Base-by-base conservation (phyloP, 1,140 invertebrate species). In the Drosophila albomicans region DNA sequence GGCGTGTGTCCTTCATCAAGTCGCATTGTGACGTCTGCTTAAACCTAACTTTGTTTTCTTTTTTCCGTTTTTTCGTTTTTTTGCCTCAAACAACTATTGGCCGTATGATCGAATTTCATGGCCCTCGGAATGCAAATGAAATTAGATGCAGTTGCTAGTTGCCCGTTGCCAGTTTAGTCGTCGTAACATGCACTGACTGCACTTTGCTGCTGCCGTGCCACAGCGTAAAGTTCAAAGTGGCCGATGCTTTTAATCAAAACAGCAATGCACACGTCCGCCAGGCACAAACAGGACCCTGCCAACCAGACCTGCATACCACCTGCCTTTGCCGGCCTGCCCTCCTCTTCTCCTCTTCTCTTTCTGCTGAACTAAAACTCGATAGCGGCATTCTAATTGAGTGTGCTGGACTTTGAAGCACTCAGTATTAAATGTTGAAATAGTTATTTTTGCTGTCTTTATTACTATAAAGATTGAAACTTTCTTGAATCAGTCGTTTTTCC, bases 241-340 rank as follows among this genome's bases (percentile, higher is more conserved):
- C 66, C 63, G 65, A 66, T 57, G 75, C 82, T 86, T 86, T 81
- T 82, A 87, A 86, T 86, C 82, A 82, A 86, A 74, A 70, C 66
- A 84, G 65, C 75, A 78, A 41, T 57, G 54, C 54, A 78, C 72
- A 67, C 57, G 41, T 41, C 52, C 48, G 25, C n/a, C n/a, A 25
- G 58, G 46, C 65, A 56, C 32, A 51, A 57, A 65, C 56, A 41
- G 16, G 7, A 51, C 16, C 13, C 20, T 11, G 25, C 28, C 16
- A 49, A 3, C 48, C 2, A 16, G 3, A 20, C 15, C 54, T 30
- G 46, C 59, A 51, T 63, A 38, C 45, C 59, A 48, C n/a, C 13
- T 13, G n/a, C 8, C 7, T 8, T 8, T 38, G 7, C 41, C 11
- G 5, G 4, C 41, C 41, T n/a, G 11, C 41, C 4, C n/a, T 5